Base-by-base conservation (phyloP, 2,797 vertebrate species). In the Pagetopsis macropterus region DNA sequence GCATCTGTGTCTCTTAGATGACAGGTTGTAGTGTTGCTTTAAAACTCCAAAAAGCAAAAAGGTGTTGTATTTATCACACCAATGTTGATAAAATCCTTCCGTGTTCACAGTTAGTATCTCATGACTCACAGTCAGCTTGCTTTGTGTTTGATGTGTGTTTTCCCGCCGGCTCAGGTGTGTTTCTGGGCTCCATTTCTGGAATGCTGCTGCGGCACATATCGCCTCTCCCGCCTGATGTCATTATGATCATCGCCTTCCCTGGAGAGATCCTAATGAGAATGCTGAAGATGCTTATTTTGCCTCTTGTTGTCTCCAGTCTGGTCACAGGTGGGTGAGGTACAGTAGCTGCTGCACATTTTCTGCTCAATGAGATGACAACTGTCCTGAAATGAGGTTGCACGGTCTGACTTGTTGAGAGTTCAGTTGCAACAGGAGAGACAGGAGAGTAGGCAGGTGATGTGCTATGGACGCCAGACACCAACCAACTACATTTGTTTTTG, bases 241-340 rank as follows among this genome's bases (percentile, higher is more conserved):
- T 99, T 67, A 95, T 99, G 98, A 82, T 99, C 86, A 99, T 99
- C 87, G 93, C 94, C 72, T 99, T 99, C 87, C 98, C 98, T 0
- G 98, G 98, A 79, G 98, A 99, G 82, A 97, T 99, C 81, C 96
- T 99, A 71, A 99, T 99, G 98, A 95, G 98, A 93, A 98, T 99
- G 98, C 91, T 99, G 77, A 99, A 99, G 93, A 99, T 99, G 98
- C 93, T 99, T 73, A 99, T 99, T 83, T 93, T 99, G 69, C 98
- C 98, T 75, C 95, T 99, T 27, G 96, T 99, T 88, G 96, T 99
- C 88, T 99, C 98, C 90, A 99, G 98, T 92, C 95, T 99, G 93
- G 98, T 99, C 93, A 99, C 98, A 96, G 98, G 98, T 99, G 88
- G 72, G 87, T 85, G 75, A 84, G 57, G 21, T 68, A 66, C 49